Base-by-base conservation (phyloP, 2,113 vertebrate genomes). In the Carollia perspicillata region DNA sequence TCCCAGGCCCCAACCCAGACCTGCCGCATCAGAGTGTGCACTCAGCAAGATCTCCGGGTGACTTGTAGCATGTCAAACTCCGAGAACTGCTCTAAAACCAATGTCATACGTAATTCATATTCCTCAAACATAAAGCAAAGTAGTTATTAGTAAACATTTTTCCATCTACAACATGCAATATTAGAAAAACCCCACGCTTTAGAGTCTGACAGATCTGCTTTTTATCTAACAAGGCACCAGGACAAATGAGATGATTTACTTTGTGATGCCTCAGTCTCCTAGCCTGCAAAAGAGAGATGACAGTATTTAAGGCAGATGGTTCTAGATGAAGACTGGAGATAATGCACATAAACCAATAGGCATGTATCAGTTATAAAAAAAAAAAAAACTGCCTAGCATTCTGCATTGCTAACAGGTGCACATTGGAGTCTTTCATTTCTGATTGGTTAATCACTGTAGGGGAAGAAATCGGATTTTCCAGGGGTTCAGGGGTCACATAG, bases 261-360 rank as follows among this genome's bases (percentile, higher is more conserved):
- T 44, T 47, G 8, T 53, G n/a, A 20, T 1, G 9, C 8, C 17
- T 37, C 18, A 60, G 30, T 33, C 33, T 69, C 23, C 18, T 33
- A 40, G 3, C 28, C 8, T 77, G 14, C 51, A 16, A 40, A 40
- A 78, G 0, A 7, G 26, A 6, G 11, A 9, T 6, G 44, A 20
- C 18, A 1, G 5, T 22, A 71, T 53, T 84, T 60, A 63, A 68
- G 42, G 10, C 81, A 1, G 3, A 9, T 35, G 37, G 12, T 17
- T 85, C 51, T 47, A 33, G 71, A 78, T 65, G 42, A n/a, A 6
- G 44, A 13, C 2, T 16, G 80, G 13, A 72, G 49, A 63, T 18
- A 37, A 63, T 2, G 0, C 20, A 23, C 3, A 1, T 28, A 74
- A 78, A 42, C 17, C 12, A 16, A 42, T 3, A 78, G 16, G 0